phyloP scores from a whole-genome alignment of 2,113 vertebrate species.

The Callionymus lyra region DNA sequence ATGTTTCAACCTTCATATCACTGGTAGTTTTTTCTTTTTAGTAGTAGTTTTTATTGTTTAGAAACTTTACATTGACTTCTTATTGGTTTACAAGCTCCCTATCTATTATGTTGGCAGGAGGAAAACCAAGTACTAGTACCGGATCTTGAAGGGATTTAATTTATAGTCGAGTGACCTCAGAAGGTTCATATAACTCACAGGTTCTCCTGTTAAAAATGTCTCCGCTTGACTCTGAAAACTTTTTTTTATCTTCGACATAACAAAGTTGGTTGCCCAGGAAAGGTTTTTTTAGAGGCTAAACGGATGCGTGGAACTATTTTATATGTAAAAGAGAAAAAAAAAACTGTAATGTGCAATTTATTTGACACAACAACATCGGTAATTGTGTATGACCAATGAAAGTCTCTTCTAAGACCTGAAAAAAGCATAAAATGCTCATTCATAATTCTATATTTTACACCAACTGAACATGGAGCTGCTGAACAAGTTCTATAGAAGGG shows the following conservation, averaged over 20 bases:
- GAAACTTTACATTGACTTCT: too few relatives aligned
- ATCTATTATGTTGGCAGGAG: too few relatives aligned
- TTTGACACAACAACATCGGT: constrained; percentile 43
- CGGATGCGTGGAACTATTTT: constrained; percentile 56
- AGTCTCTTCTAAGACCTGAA: constrained; percentile 13
- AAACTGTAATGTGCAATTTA: constrained; percentile 48
- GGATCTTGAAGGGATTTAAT: not conserved
- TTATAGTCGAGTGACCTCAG: not conserved
- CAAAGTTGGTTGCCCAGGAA: constrained; percentile 51
- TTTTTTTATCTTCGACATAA: too few relatives aligned
- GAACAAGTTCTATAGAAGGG: too few relatives aligned
- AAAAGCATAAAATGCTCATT: too few relatives aligned
- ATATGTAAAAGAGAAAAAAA: constrained; percentile 56
- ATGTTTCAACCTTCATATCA: too few relatives aligned
- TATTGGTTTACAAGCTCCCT: too few relatives aligned
- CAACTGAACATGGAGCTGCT: too few relatives aligned
- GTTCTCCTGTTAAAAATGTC: not conserved
- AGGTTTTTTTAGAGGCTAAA: constrained; percentile 44
- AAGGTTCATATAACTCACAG: not conserved
- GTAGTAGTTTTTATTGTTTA: too few relatives aligned
- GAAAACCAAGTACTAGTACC: too few relatives aligned
- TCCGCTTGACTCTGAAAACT: constrained; percentile 26
- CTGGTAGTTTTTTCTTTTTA: too few relatives aligned
- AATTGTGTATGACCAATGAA: constrained; percentile 46
- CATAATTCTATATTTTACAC: too few relatives aligned